Evolutionary conservation across 2,888 invertebrate species (phyloP), one percentile per base, ranked within the genome.

Genomic region (Frankliniella fusca): DNA sequence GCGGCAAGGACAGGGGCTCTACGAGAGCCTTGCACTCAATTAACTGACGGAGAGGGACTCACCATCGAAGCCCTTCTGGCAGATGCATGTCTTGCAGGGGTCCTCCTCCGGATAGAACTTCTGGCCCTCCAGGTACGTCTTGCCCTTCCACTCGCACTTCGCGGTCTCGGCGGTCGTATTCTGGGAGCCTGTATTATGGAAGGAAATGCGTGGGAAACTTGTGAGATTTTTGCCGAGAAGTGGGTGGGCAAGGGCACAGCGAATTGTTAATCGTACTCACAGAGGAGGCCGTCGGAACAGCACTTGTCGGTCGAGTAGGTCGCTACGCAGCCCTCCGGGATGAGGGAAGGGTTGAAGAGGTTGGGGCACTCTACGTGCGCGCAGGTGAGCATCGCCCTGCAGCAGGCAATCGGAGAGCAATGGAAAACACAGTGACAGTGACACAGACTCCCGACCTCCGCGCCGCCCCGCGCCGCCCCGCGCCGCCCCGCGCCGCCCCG

Each of bases 51-150:
- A n/a, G n/a, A n/a, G 27, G 76, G 28, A 23, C 82, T 84, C 76
- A 85, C 85, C 85, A 65, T 84, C 83, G 83, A 85, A 85, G n/a
- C 84, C 85, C 81, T 83, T 80, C 48, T 83, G 83, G 82, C 85
- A 85, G 38, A 85, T 84, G 83, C 85, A 85, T 15, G 81, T 80
- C 79, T 83, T 83, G 82, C 85, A 85, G 12, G 84, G 84, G 49
- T 84, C 83, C 50, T 85, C 84, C n/a, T 84, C 83, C 7, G 84
- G 83, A 80, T 84, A 85, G 80, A 85, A 84, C 81, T 84, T 83
- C 82, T 85, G 84, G 11, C 85, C 85, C 80, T 84, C 82, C n/a
- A 85, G 54, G 82, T 85, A 85, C 20, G 81, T 83, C 79, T 84
- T 80, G 80, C 83, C 84, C 48, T 84, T 83, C 83, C 83, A 84